Base-by-base conservation (phyloP, 1,140 invertebrate genomes). In the Chironomus striatipennis region DNA sequence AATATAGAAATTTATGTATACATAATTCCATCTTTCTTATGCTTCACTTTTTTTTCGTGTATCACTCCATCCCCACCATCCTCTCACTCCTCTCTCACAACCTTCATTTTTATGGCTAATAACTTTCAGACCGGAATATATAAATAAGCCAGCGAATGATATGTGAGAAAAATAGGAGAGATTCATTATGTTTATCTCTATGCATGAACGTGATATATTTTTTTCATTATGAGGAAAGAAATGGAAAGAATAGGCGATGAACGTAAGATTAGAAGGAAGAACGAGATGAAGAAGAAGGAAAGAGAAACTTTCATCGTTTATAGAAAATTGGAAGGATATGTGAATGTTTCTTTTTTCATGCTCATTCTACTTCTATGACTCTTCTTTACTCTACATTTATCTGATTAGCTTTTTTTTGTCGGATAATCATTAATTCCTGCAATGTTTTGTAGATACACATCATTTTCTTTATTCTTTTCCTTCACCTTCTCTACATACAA, bases 181-280 rank as follows among this genome's bases (percentile, higher is more conserved):
- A 70, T 70, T 70, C 65, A 70, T 70, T 70, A 70, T 70, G 65
- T 70, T 70, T 70, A 70, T 70, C 65, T 70, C 65, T n/a, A 70
- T 70, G 17, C 65, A 21, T 70, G 65, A 70, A 70, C 65, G 65
- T 70, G 65, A 70, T 21, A 21, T 70, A 70, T 70, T 70, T 70
- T 57, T 70, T 70, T 70, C 65, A 70, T 70, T 70, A 70, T 70
- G 17, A 21, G 17, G 7, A 18, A 10, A 20, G 10, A 20, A 18
- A 70, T 70, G 17, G 9, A 18, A 34, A 34, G 24, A 34, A 34
- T 34, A 34, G 24, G 18, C 65, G 65, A 70, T 18, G 20, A 70
- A 20, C 15, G 18, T 21, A 70, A 70, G 17, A 15, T 57, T 9
- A 70, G 20, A 20, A 21, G 18, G 20, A 70, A 18, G 10, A 70